Conservation (phyloP, 1,140 invertebrate species). For the Heliothis virescens region DNA sequence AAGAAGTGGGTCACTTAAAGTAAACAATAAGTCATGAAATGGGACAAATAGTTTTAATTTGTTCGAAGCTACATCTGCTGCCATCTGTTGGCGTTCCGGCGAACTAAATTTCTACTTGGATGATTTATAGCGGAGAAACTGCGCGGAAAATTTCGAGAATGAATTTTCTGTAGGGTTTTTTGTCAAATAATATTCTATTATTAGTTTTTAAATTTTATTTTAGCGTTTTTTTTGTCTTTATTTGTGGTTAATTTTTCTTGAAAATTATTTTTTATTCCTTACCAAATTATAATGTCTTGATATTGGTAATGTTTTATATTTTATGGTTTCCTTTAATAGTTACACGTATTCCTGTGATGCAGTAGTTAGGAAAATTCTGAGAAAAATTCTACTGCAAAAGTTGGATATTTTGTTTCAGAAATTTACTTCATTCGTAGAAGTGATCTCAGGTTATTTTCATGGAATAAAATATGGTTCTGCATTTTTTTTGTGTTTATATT, state of each 20-base stretch:
- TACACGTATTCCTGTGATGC: too few relatives aligned
- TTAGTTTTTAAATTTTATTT: background rate
- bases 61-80: constrained; percentile 17
- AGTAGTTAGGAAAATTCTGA: too few relatives aligned
- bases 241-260: background rate
- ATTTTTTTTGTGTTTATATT: too few relatives aligned
- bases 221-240: background rate
- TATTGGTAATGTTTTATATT: too few relatives aligned
- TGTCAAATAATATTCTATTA: background rate
- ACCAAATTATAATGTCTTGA: too few relatives aligned
- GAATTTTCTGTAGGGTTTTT: background rate
- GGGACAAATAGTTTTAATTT: constrained; percentile 39
- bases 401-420: too few relatives aligned
- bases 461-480: too few relatives aligned
- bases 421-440: too few relatives aligned
- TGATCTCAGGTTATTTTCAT: too few relatives aligned
- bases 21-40: constrained; percentile 40
- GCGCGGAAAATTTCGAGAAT: background rate
- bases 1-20: constrained; percentile 17
- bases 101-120: constrained; percentile 28
- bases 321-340: too few relatives aligned
- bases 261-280: too few relatives aligned
- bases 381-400: too few relatives aligned
- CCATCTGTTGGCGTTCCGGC: constrained; percentile 22
- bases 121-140: constrained; percentile 13